Conservation (phyloP, 2,888 invertebrate species). For the Monopis laevigella region DNA sequence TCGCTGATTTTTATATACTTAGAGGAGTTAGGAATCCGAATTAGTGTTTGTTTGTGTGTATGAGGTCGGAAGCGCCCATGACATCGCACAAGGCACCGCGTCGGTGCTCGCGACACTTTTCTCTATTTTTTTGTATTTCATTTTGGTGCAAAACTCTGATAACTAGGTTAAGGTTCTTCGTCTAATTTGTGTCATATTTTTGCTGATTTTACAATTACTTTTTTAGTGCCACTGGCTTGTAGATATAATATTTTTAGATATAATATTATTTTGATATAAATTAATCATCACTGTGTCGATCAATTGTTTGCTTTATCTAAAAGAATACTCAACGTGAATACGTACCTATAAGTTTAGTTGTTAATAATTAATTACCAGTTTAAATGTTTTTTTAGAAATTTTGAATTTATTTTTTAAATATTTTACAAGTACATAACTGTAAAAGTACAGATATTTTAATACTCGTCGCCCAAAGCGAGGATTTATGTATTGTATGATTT, state of each 20-base stretch:
- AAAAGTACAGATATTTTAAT: constrained; percentile 7
- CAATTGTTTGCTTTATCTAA: constrained; percentile 63
- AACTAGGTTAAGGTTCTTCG: constrained; percentile 29
- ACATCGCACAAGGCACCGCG: no score
- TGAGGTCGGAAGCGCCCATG: no score
- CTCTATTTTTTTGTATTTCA: no score
- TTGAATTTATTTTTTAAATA: constrained; percentile 23
- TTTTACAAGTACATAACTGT: constrained; percentile 1
- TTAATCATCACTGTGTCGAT: constrained; percentile 48
- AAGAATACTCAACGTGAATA: constrained; percentile 63
- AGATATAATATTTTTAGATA: constrained; percentile 40
- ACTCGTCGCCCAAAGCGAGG: no score
- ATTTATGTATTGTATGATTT: no score
- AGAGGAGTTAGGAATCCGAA: no score
- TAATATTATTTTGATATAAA: constrained; percentile 22
- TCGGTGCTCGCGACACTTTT: no score
- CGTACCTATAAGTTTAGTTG: constrained; percentile 50
- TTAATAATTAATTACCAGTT: constrained; percentile 37
- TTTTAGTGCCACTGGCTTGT: constrained; percentile 56
- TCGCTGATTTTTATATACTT: no score
- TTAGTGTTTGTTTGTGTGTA: no score
- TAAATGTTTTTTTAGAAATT: constrained; percentile 39
- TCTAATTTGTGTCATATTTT: constrained; percentile 58
- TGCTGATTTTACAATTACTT: constrained; percentile 31
- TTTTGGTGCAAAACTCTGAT: constrained; percentile 7